Conservation (phyloP, 2,888 invertebrate species). For the Anodontia alba region DNA sequence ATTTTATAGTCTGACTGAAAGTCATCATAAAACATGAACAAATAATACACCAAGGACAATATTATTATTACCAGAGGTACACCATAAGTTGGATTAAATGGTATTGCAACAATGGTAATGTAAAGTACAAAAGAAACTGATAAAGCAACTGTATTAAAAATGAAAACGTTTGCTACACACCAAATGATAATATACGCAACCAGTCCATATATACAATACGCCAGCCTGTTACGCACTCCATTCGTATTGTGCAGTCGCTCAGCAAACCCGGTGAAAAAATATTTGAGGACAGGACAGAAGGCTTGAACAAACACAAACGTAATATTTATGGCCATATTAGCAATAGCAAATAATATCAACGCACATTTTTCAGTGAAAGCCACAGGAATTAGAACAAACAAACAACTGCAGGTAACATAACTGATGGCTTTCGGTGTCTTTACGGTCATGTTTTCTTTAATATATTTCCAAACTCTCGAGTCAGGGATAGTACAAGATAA, state of each 20-base stretch:
- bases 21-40: background rate
- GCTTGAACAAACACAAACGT: background rate
- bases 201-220: background rate
- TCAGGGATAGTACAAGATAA: background rate
- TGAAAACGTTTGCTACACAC: background rate
- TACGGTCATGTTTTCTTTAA: background rate
- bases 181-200: background rate
- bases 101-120: background rate
- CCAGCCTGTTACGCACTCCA: background rate
- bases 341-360: background rate
- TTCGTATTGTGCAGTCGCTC: background rate
- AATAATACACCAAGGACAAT: background rate
- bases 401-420: background rate
- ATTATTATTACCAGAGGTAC: background rate
- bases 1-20: slow-evolving; percentile 1
- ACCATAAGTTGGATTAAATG: slow-evolving; percentile 10
- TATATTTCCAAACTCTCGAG: background rate
- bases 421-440: background rate
- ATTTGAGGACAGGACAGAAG: background rate
- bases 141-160: background rate
- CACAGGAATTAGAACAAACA: background rate
- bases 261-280: background rate
- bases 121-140: background rate
- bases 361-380: background rate
- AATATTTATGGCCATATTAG: background rate